Evolutionary conservation across 2,888 invertebrate genomes (phyloP), one percentile per base, ranked within the genome.

Genomic region (Melinaea marsaeus): DNA sequence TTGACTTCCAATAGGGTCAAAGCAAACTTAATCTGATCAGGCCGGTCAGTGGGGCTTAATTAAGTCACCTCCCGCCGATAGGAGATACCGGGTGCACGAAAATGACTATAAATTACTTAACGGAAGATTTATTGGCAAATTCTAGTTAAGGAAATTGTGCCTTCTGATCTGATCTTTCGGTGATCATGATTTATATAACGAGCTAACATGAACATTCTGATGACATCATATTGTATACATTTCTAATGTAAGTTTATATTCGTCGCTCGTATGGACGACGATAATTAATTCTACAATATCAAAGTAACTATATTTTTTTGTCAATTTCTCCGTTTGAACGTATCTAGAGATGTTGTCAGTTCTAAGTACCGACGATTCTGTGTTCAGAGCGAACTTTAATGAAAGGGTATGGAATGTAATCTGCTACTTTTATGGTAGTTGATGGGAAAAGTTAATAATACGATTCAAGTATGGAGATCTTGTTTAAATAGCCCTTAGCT

Each of bases 331-430:
- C 22, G 22, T 22, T 48, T 48, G 22, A 48, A 9, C 22, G 51
- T 51, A 60, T 61, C 62, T 65, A 47, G 58, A 67, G 60, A 60
- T 54, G 57, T 61, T 59, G 58, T 61, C 46, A 60, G 61, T 67
- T 65, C 65, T 60, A 58, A 55, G 67, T 67, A 65, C 61, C 61
- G 46, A 46, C 63, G 60, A 54, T 56, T 58, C 51, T 13, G 59
- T 57, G 55, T 60, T 51, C 47, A 48, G 60, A 57, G 45, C 56
- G 13, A 62, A 60, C 56, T 60, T 64, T 64, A 54, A 65, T 65
- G 62, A 67, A 62, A 62, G 67, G 56, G 58, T 63, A 66, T 60
- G 60, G 67, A 67, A 67, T 65, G 65, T 61, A 48, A 60, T 65
- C 58, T 60, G 22, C 13, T 58, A 57, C 60, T 58, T 64, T 59